Evolutionary conservation across 1,140 invertebrate genomes (phyloP), one percentile per base, ranked within the genome.

Genomic region (Drosophila tani): DNA sequence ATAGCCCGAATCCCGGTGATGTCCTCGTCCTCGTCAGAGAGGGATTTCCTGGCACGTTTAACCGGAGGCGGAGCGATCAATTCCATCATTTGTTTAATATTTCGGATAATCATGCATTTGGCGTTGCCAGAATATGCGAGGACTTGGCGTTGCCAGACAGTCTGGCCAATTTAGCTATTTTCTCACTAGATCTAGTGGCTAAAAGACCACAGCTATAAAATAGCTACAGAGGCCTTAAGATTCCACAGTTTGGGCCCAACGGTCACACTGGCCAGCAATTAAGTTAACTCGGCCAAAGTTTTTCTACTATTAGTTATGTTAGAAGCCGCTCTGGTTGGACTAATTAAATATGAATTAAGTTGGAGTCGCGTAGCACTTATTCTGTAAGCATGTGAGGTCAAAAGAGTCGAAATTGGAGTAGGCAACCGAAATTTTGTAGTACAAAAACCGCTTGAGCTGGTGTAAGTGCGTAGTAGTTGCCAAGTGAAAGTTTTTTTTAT

Each of bases 1-100:
- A 96, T 93, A 3, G 95, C 93, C 49, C 77, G 92, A 7, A 92
- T 92, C 1, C 59, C 60, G 2, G 75, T 46, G 17, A 35, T 49
- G 8, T 83, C 73, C 15, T 77, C 63, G 5, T 51, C 68, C 11
- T 19, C 32, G 3, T 2, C 0, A 8, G 14, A 3, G 11, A 12
- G 11, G 14, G 51, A 29, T 47, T 47, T 62, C 17, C 81, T 55
- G 5, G 27, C 35, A 40, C 73, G 73, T 32, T 87, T 87, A 7
- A 24, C 29, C 19, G 83, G 75, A 9, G 82, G 82, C 27, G 77
- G 59, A n/a, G 5, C 19, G 4, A 51, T 38, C 27, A 43, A 19
- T 15, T 86, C 75, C 82, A 82, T 85, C 21, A 21, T 60, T 64
- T 62, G 5, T 12, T 14, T 35, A 11, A 29, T 38, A 27, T 29